phyloP scores from a whole-genome alignment of 1,140 invertebrate genomes.

The Zeugodacus cucurbitae region DNA sequence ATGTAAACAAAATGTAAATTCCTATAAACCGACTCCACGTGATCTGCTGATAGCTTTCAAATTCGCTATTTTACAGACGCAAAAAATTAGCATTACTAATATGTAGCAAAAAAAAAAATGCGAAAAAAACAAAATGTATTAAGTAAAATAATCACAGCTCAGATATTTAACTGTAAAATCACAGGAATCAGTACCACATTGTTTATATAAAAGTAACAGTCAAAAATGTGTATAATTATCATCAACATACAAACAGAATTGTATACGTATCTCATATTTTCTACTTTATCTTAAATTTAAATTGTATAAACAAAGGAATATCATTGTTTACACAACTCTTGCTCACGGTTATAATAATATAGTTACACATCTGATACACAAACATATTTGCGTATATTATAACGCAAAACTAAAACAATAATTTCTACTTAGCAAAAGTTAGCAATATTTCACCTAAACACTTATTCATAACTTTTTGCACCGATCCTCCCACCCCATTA shows the following conservation, averaged over 20 bases:
- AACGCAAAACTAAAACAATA: not conserved
- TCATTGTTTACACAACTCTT: not conserved
- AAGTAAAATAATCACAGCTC: too few relatives aligned
- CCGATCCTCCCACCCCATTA: too few relatives aligned
- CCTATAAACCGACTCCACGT: not conserved
- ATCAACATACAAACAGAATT: not conserved
- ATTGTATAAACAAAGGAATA: not conserved
- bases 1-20: not conserved
- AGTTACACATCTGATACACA: not conserved
- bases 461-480: too few relatives aligned
- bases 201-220: not conserved
- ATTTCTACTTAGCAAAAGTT: not conserved
- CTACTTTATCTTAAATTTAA: not conserved
- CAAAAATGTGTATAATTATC: not conserved
- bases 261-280: not conserved
- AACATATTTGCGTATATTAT: not conserved
- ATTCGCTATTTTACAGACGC: not conserved
- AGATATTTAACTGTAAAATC: too few relatives aligned
- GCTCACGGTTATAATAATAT: not conserved
- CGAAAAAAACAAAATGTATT: too few relatives aligned
- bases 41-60: not conserved
- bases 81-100: not conserved
- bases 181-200: too few relatives aligned
- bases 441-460: too few relatives aligned
- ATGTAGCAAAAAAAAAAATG: not conserved